A percentile compares a stretch with the other conserved stretches of the same genome.
These are phyloP conservation scores for Bryconaethiops microstoma DNA, from an alignment of 2,797 vertebrate genomes.

Conservation along the genomic window DNA sequence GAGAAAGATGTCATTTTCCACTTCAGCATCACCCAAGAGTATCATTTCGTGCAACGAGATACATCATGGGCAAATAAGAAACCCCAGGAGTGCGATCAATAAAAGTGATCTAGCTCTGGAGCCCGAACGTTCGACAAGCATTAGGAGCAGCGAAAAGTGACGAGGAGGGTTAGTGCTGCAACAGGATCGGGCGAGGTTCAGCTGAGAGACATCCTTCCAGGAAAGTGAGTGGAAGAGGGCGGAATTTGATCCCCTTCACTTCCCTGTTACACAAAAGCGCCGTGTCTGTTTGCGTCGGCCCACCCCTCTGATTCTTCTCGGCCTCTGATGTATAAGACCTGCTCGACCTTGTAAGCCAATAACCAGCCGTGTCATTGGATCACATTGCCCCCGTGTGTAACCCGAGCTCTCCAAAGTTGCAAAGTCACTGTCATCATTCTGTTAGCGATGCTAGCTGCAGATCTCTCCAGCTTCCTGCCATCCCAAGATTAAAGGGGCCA, in stretches of 20 bases:
- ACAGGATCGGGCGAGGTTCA: background rate
- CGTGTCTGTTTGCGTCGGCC: slow-evolving; percentile 11
- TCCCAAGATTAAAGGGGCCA: too few species aligned
- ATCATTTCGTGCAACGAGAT: slow-evolving; percentile 17
- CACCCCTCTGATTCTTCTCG: slow-evolving; percentile 12
- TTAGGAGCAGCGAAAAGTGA: slow-evolving; percentile 9
- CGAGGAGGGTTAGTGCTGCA: slow-evolving; percentile 15
- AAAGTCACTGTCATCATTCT: slow-evolving; percentile 36
- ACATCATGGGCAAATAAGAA: background rate
- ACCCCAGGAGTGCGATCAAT: background rate
- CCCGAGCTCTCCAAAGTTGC: slow-evolving; percentile 36
- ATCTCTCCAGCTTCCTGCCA: background rate
- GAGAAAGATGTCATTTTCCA: background rate
- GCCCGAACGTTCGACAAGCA: background rate
- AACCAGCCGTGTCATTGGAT: slow-evolving; percentile 30
- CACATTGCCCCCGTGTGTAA: slow-evolving; percentile 22
- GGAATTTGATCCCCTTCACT: slow-evolving; percentile 25
- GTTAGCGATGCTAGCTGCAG: background rate
- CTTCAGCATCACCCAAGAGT: background rate
- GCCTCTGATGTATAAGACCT: slow-evolving; percentile 33
- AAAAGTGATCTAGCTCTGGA: background rate
- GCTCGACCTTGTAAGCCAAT: slow-evolving; percentile 43
- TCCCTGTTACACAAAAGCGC: slow-evolving; percentile 25
- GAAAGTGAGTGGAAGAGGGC: slow-evolving; percentile 23
- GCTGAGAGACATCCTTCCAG: slow-evolving; percentile 33